Evolutionary conservation across 2,113 vertebrate genomes (phyloP).

Genomic region (Damaliscus lunatus): DNA sequence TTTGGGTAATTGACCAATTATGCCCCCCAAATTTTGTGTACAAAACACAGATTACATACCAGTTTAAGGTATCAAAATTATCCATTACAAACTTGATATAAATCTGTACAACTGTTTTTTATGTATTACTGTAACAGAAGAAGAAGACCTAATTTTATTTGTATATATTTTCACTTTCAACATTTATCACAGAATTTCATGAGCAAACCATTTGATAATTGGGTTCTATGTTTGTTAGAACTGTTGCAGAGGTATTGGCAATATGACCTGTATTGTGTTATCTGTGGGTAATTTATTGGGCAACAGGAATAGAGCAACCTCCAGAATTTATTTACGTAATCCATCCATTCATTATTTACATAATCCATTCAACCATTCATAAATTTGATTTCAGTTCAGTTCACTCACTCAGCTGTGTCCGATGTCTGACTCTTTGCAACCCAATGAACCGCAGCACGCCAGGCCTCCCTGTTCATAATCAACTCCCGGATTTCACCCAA

Average conservation of each 20-base stretch:
- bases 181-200: not conserved
- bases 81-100: not conserved
- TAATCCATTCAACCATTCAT: not conserved
- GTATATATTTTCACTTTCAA: not conserved
- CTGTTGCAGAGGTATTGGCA: not conserved
- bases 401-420: too few species aligned
- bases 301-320: not conserved
- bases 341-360: not conserved
- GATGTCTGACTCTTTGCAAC: fast-evolving
- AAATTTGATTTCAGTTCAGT: not conserved
- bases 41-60: not conserved
- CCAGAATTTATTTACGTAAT: not conserved
- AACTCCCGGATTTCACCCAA: too few species aligned
- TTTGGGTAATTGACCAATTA: not conserved
- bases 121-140: not conserved
- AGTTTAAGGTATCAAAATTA: not conserved
- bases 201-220: not conserved
- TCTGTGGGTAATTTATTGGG: not conserved
- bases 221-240: not conserved
- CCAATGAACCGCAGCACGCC: too few species aligned
- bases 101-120: not conserved
- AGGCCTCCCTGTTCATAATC: too few species aligned
- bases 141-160: not conserved
- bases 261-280: not conserved
- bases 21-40: not conserved